A percentile compares a stretch with the other conserved stretches of the same genome.
Evolutionary conservation across 2,888 invertebrate genomes (phyloP).

Genomic region (Scelioninae gen. 2): DNA sequence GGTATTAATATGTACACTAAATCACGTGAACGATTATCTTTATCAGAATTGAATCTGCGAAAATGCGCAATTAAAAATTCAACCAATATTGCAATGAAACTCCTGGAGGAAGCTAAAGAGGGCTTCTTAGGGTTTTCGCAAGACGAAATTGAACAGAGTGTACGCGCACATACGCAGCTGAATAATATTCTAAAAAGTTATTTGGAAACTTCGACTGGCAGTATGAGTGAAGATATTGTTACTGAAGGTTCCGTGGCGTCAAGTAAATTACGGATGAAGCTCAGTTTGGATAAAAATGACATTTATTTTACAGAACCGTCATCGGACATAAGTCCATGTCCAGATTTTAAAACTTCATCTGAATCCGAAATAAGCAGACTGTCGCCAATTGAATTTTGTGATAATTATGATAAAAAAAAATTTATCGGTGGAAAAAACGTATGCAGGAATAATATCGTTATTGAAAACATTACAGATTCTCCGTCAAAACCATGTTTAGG

Average conservation of each 20-base stretch:
- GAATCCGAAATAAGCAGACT: neutral
- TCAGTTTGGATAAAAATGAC: constrained; percentile 19
- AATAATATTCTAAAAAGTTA: neutral
- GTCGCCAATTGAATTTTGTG: neutral
- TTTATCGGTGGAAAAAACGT: constrained; percentile 6
- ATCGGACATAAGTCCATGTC: neutral
- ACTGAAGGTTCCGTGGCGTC: neutral
- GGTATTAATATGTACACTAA: too few species aligned
- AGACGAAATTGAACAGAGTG: constrained; percentile 38
- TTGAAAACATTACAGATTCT: constrained; percentile 9
- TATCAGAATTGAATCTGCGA: constrained; percentile 33
- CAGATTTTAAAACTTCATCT: neutral
- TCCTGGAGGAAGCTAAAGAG: constrained; percentile 1
- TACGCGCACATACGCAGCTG: neutral
- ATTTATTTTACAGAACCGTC: constrained; percentile 27
- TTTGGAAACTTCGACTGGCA: constrained; percentile 2
- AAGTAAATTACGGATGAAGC: neutral
- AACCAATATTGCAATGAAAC: constrained; percentile 6
- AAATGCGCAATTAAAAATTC: constrained; percentile 37
- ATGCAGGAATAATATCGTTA: neutral
- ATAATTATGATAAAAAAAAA: neutral
- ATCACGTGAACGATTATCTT: constrained; percentile 8
- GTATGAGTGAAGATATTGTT: neutral
- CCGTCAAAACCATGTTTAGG: constrained; percentile 6
- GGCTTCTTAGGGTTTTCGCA: constrained; percentile 15